Evolutionary conservation across 2,888 invertebrate genomes (phyloP), one percentile per base, ranked within the genome.

Genomic region (Dione vanillae): DNA sequence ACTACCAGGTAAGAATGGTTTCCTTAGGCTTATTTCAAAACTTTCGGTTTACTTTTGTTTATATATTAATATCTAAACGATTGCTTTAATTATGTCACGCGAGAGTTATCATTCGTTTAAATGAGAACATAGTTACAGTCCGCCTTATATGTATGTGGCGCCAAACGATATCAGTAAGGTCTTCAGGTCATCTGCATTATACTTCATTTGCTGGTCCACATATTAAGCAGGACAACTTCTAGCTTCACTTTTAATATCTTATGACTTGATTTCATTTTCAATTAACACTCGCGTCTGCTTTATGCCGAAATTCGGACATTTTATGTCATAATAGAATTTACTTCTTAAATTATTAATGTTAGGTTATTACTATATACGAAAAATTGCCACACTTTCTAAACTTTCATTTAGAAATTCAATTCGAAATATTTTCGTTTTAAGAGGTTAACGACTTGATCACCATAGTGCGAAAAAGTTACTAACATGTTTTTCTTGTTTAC

Each of bases 1-100:
- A 85, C 89, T 93, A 86, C 92, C 93, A 91, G 93, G 93, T 93
- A 76, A 91, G 89, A 79, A 40, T 67, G 68, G 74, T 68, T 62
- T 54, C 47, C 14, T 35, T n/a, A n/a, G 43, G 51, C 43, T 40
- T 56, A 20, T 54, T 67, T 41, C 45, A 64, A 69, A 67, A 67
- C 54, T 70, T 61, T 43, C 12, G 40, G 16, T 47, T 49, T 14
- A 35, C 14, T n/a, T 35, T 19, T 41, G 16, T 20, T 49, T 62
- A 16, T 64, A 10, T 12, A n/a, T n/a, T n/a, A n/a, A 20, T 45
- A 49, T 1, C 12, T 14, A 54, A 58, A 16, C 19, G 37, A 49
- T 19, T 19, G 14, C 54, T 37, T 40, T 45, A 35, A 40, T 69
- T 37, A 67, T 69, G 66, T 52, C 62, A 66, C 43, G 68, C 73